Percentiles rank a stretch among this genome's conserved stretches.
These are phyloP conservation scores for Drosophila willistoni DNA, from an alignment of 1,140 invertebrate genomes.

Conservation along the genomic window DNA sequence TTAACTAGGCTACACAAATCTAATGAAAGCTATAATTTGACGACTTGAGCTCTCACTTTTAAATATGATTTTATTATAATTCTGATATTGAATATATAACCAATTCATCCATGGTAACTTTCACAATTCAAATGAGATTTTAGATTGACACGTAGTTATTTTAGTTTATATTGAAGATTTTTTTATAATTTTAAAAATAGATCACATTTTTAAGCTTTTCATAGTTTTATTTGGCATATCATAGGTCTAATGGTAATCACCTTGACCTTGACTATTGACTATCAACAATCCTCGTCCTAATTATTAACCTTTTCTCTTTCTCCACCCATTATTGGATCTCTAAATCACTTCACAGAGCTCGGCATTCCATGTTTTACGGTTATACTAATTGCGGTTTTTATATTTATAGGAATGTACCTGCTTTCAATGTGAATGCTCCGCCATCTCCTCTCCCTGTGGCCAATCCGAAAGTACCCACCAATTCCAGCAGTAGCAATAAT, in stretches of 20 bases:
- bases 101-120: slow-evolving; percentile 7
- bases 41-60: neutral
- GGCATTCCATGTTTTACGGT: neutral
- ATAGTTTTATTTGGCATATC: neutral
- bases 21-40: no score
- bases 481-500: slow-evolving; percentile 3
- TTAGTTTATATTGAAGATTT: neutral
- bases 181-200: neutral
- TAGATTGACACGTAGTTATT: neutral
- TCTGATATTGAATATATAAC: no score
- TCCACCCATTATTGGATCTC: slow-evolving; percentile 5
- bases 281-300: slow-evolving; percentile 10
- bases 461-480: slow-evolving; percentile 58
- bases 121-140: neutral
- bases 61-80: neutral
- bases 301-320: neutral
- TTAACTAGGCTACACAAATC: neutral
- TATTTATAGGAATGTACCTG: slow-evolving; percentile 53
- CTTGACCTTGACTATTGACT: neutral
- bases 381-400: slow-evolving; percentile 22
- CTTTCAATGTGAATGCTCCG: slow-evolving; percentile 52
- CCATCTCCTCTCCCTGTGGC: slow-evolving; percentile 40
- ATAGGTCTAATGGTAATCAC: neutral
- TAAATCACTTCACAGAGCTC: neutral
- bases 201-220: neutral